A percentile compares a stretch with the other conserved stretches of the same genome.
Conservation (phyloP, 2,797 vertebrate genomes). For the Ctenopoma kingsleyae region DNA sequence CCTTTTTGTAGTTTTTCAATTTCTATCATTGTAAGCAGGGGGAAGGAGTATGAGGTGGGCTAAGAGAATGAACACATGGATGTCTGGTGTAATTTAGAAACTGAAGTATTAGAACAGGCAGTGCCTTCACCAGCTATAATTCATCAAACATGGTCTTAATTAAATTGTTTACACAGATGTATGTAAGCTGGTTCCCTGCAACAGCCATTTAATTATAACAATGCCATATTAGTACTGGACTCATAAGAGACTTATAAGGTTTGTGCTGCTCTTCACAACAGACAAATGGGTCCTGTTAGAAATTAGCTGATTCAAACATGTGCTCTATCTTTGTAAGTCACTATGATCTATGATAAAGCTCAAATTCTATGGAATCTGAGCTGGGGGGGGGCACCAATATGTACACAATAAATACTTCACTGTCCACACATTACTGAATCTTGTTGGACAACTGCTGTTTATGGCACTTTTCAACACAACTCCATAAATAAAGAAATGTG, state of each 20-base stretch:
- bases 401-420: constrained; percentile 35
- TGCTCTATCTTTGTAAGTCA: constrained; percentile 18
- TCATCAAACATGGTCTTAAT: constrained; percentile 86
- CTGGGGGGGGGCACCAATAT: constrained; percentile 22
- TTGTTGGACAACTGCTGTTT: constrained; percentile 16
- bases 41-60: constrained; percentile 48
- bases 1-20: constrained; percentile 83
- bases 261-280: constrained; percentile 36
- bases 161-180: constrained; percentile 87
- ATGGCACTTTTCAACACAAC: constrained; percentile 13
- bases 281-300: constrained; percentile 29
- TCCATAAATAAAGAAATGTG: background rate
- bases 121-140: constrained; percentile 79
- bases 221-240: constrained; percentile 54
- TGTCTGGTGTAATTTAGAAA: constrained; percentile 84
- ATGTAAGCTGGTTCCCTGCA: constrained; percentile 69
- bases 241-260: constrained; percentile 49
- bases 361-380: constrained; percentile 9
- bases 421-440: constrained; percentile 54
- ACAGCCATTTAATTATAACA: constrained; percentile 66
- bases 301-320: constrained; percentile 42
- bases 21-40: constrained; percentile 80
- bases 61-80: constrained; percentile 75
- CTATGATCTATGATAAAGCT: constrained; percentile 1
- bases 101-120: constrained; percentile 80